phyloP scores from a whole-genome alignment of 1,140 invertebrate genomes.

The Pentalonia nigronervosa region DNA sequence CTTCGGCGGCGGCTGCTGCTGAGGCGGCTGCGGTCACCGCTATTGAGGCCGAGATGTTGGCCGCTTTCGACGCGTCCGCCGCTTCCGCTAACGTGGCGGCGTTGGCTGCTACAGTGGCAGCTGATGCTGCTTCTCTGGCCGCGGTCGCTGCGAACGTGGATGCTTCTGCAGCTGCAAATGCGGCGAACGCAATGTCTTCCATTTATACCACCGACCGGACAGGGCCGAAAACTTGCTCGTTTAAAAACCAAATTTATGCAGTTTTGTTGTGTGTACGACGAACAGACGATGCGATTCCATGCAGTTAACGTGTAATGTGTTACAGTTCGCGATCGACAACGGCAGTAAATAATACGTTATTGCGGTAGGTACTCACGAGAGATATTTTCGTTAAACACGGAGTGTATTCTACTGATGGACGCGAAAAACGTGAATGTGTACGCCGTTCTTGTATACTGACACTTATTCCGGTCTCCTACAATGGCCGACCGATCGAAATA shows the following conservation, averaged over 20 bases:
- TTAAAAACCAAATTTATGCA: not conserved
- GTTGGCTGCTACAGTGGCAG: not conserved
- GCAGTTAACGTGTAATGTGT: not conserved
- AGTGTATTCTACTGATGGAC: not conserved
- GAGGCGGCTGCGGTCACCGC: not conserved
- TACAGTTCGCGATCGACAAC: not conserved
- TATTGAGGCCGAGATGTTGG: not conserved
- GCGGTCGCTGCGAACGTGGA: not conserved
- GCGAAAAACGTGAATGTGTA: not conserved
- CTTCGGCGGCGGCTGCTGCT: not conserved
- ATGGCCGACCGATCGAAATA: not conserved
- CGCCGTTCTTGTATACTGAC: no score
- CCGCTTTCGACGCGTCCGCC: not conserved
- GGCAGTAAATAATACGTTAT: not conserved
- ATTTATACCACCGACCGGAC: not conserved
- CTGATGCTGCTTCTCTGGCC: not conserved
- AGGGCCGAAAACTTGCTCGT: not conserved
- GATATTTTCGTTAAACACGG: not conserved
- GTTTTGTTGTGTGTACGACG: not conserved
- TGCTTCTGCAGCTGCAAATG: not conserved
- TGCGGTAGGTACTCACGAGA: no score
- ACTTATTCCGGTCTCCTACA: no score
- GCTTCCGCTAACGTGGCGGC: not conserved
- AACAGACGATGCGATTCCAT: no score
- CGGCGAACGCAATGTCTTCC: not conserved